phyloP scores from a whole-genome alignment of 2,888 invertebrate species.

The Ceraclea dissimilis region DNA sequence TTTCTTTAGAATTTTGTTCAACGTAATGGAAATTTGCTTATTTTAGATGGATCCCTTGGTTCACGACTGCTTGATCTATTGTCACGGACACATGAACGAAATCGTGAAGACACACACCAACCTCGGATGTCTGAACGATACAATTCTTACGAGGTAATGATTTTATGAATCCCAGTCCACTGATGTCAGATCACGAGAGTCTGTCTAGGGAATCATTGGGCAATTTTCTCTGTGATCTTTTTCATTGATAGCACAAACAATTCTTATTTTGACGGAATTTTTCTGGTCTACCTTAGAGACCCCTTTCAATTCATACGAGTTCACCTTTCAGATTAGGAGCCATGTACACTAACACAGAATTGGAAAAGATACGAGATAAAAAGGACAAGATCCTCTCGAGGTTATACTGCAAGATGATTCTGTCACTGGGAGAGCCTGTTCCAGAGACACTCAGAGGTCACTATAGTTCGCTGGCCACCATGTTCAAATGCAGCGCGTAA shows the following conservation, averaged over 20 bases:
- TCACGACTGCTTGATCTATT: slow-evolving; percentile 77
- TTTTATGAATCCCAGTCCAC: too few species aligned
- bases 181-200: too few species aligned
- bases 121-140: slow-evolving; percentile 81
- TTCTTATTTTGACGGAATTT: too few species aligned
- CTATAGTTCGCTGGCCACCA: slow-evolving; percentile 68
- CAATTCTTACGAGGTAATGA: slow-evolving; percentile 51
- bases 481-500: slow-evolving; percentile 64
- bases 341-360: slow-evolving; percentile 80
- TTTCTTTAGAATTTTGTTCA: too few species aligned
- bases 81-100: slow-evolving; percentile 79
- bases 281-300: neutral
- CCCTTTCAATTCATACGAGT: too few species aligned
- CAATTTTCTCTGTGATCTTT: too few species aligned
- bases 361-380: slow-evolving; percentile 77
- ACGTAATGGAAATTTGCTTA: neutral
- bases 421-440: slow-evolving; percentile 66
- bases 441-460: slow-evolving; percentile 74
- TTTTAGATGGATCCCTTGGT: slow-evolving; percentile 81
- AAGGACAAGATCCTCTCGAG: slow-evolving; percentile 84
- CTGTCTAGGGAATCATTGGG: too few species aligned
- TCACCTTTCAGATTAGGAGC: slow-evolving; percentile 69
- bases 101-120: slow-evolving; percentile 81
- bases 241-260: too few species aligned
- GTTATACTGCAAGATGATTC: slow-evolving; percentile 75